Base-by-base conservation (phyloP, 92 coral and sea anemone genomes). In the Epizoanthus stellaris region DNA sequence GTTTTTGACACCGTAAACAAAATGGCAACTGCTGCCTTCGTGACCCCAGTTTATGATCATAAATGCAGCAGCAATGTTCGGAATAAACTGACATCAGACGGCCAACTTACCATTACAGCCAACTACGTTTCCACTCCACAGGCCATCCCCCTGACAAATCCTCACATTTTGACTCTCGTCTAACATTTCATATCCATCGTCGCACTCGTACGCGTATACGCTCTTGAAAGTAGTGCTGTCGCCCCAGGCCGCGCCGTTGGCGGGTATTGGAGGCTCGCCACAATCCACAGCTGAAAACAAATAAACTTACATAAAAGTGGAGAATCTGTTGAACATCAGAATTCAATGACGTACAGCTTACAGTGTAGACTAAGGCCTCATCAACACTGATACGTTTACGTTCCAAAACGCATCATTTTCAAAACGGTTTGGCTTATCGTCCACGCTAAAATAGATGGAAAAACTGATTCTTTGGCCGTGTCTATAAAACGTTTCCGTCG, bases 61-160 rank as follows among this genome's bases (percentile, higher is more conserved):
- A 30, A 52, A 52, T 10, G 11, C 56, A 52, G 56, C 14, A 6
- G 12, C 10, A 7, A 52, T 52, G 12, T 52, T 52, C 56, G 10
- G 11, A 52, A 52, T 13, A 52, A 52, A 52, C 56, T 52, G 15
- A 52, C 12, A 52, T 52, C 56, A 52, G 56, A 9, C 56, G 10
- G 56, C 56, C 15, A 52, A 52, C 56, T 52, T 73, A 73, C 80
- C 63, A 49, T 53, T 73, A 52, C 80, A 73, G 34, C 21, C 20
- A 49, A 73, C 34, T 49, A 19, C 80, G 3, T 53, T 52, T 15
- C 60, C 80, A 21, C 42, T 52, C 80, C 80, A 73, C 8, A 49
- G 53, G 25, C 80, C 80, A 17, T 73, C 80, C 15, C 49, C 63
- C 45, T 73, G 80, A n/a, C 80, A 73, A 39, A 52, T 73, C 36